Conservation (phyloP, 2,797 vertebrate species). For the Tapera naevia region DNA sequence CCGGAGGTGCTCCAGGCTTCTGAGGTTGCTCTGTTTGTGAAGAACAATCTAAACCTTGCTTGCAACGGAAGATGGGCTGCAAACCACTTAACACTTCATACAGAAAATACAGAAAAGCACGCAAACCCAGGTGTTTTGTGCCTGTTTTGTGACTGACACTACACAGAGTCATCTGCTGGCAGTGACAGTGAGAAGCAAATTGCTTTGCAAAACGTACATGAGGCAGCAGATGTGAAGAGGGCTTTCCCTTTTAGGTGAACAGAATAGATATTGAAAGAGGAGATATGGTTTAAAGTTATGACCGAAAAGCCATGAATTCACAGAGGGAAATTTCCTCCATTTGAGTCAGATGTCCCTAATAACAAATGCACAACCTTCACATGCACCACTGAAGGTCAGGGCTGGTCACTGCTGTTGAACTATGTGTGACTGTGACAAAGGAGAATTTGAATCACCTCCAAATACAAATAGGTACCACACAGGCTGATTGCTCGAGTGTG, state of each 20-base stretch:
- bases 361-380: neutral
- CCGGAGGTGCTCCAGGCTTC: no score
- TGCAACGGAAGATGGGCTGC: neutral
- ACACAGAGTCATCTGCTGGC: neutral
- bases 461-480: neutral
- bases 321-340: neutral
- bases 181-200: constrained; percentile 23
- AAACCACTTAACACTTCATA: neutral
- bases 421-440: neutral
- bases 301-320: neutral
- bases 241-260: neutral
- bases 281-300: neutral
- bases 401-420: neutral
- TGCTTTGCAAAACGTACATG: neutral
- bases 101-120: neutral
- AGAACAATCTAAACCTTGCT: neutral
- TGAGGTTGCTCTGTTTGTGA: no score
- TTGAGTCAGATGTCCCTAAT: neutral
- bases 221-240: neutral
- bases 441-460: neutral
- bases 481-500: neutral
- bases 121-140: neutral
- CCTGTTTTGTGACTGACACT: neutral
- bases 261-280: neutral
- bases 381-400: neutral